phyloP scores from a whole-genome alignment of 2,113 vertebrate species.

The Etheostoma cragini region DNA sequence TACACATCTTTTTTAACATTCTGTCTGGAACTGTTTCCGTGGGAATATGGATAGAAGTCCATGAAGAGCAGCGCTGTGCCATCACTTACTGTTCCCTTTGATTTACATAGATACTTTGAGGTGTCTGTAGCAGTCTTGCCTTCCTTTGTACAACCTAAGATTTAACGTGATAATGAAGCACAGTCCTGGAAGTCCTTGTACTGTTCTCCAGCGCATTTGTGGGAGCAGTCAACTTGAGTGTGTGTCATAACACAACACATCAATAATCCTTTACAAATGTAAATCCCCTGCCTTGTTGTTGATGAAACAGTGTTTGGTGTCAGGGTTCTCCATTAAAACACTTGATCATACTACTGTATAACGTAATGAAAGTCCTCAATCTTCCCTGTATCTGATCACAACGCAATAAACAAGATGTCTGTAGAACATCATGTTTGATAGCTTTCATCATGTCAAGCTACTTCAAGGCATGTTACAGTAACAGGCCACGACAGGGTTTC shows the following conservation, averaged over 20 bases:
- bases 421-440: background rate
- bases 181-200: background rate
- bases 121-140: background rate
- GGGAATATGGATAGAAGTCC: background rate
- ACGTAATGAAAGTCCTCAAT: background rate
- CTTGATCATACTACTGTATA: background rate
- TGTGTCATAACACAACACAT: slow-evolving; percentile 7
- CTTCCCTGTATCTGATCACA: background rate
- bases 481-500: background rate
- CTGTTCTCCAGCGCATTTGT: background rate
- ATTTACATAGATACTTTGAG: background rate
- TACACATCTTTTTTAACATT: slow-evolving; percentile 27
- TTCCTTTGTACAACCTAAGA: background rate
- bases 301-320: slow-evolving; percentile 4
- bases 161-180: background rate
- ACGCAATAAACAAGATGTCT: background rate
- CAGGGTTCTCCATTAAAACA: background rate
- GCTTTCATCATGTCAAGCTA: slow-evolving; percentile 7
- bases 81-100: background rate
- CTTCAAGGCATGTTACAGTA: background rate
- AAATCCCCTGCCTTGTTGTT: slow-evolving; percentile 12
- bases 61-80: background rate
- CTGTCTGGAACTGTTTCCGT: slow-evolving; percentile 4
- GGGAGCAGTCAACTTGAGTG: background rate
- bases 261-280: slow-evolving; percentile 29